These are phyloP conservation scores for Serilophus lunatus DNA, from an alignment of 2,113 vertebrate species.

Conservation along the genomic window DNA sequence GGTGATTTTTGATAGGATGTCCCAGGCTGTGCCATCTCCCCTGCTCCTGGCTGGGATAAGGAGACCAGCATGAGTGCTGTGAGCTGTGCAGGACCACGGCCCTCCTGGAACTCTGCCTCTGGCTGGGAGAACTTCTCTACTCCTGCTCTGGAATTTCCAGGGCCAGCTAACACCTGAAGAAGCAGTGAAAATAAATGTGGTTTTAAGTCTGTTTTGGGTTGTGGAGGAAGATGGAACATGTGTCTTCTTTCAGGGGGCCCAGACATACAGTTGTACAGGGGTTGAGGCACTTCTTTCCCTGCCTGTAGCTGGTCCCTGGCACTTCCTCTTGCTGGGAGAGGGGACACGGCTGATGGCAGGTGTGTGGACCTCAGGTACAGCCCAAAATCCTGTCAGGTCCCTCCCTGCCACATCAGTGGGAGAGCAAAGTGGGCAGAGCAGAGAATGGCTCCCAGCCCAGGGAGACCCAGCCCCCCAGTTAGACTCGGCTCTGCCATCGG, in stretches of 20 bases:
- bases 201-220: not conserved
- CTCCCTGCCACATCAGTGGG: not conserved
- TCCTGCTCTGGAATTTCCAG: rapidly evolving
- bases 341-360: rapidly evolving
- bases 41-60: not conserved
- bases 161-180: not conserved
- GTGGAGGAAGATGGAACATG: not conserved
- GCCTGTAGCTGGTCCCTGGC: not conserved
- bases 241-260: not conserved
- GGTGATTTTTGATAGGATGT: not conserved
- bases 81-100: not conserved
- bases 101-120: not conserved
- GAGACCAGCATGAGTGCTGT: rapidly evolving
- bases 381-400: not conserved
- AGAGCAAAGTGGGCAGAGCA: not conserved
- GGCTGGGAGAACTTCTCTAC: not conserved
- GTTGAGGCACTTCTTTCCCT: not conserved
- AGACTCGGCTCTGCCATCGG: not conserved
- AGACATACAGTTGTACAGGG: rapidly evolving
- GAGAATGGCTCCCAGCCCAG: not conserved
- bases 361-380: not conserved
- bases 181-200: not conserved
- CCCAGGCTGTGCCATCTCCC: not conserved
- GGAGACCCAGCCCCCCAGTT: not conserved
- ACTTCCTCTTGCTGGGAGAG: rapidly evolving